Evolutionary conservation across 2,113 vertebrate species (phyloP), one percentile per base, ranked within the genome.

Genomic region (Megalops atlanticus): DNA sequence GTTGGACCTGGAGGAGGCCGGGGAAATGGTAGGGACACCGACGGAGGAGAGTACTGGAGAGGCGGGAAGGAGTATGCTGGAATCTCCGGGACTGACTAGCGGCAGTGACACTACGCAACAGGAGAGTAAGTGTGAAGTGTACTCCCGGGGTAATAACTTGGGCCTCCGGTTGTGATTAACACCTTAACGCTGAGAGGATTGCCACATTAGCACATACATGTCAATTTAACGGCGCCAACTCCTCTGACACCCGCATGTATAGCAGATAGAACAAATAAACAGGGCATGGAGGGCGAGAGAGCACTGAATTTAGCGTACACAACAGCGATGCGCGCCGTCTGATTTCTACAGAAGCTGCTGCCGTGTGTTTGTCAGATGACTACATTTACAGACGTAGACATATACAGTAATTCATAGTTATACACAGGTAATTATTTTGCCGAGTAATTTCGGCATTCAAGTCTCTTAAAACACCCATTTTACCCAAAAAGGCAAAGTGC

Each of bases 41-140:
- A 87, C 90, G 33, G 95, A 95, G 71, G 96, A 96, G 81, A 91
- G 90, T 54, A 91, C 92, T 74, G 95, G 93, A 52, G 96, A 96
- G 81, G 91, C 94, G 74, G 94, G 95, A 70, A 87, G 95, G 82
- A 94, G 93, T 85, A 92, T 95, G 87, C 90, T 96, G 90, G 96
- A 96, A 86, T 96, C 95, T 31, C 95, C 95, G 0, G 96, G 94
- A 38, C 89, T 96, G 85, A 96, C 95, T 85, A 96, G 96, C 88
- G 96, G 95, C 91, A 96, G 96, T 87, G 96, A 96, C 92, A 96
- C 96, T 2, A 93, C 95, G 47, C 96, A 95, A 87, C 95, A 95
- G 89, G 96, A 96, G 88, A 95, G 95, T 96, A 93, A 96, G 95
- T 94, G 86, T 58, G 40, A 82, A 80, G 73, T 81, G 41, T 38